phyloP scores from a whole-genome alignment of 2,888 invertebrate species.

The Sclerodermus sp. region DNA sequence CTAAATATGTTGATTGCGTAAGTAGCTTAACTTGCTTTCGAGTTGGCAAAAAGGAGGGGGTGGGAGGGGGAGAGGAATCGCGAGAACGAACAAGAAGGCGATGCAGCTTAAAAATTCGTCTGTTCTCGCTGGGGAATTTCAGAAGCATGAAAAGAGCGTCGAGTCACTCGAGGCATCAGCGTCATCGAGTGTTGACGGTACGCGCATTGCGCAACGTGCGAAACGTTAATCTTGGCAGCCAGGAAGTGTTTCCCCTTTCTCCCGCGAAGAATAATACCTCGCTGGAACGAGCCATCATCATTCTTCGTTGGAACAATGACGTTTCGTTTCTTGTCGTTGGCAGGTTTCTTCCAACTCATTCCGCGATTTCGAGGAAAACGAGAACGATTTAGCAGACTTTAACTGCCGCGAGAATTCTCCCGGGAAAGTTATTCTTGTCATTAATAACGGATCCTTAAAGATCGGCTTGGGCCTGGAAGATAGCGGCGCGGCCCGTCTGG shows the following conservation, averaged over 20 bases:
- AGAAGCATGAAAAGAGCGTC: no score
- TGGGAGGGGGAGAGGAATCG: no score
- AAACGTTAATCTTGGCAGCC: slow-evolving; percentile 12
- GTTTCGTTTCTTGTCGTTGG: slow-evolving; percentile 14
- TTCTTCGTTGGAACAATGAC: slow-evolving; percentile 27
- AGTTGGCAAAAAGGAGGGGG: no score
- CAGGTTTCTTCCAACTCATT: slow-evolving; percentile 3
- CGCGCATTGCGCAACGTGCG: background rate
- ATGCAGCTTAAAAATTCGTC: no score
- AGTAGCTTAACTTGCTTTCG: no score
- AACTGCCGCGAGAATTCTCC: background rate
- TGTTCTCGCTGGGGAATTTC: no score
- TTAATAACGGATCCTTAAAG: slow-evolving; percentile 4
- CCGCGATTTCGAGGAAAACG: background rate
- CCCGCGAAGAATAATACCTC: background rate
- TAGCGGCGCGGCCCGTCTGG: background rate
- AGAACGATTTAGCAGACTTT: background rate
- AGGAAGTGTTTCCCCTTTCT: slow-evolving; percentile 9
- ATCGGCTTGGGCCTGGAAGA: background rate
- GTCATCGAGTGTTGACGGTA: no score
- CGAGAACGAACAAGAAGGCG: no score
- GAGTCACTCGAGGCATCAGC: no score
- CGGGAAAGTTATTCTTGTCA: background rate
- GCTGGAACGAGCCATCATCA: slow-evolving; percentile 5
- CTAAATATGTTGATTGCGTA: no score